Conservation (phyloP, 2,113 vertebrate species). For the Enhydra lutris region DNA sequence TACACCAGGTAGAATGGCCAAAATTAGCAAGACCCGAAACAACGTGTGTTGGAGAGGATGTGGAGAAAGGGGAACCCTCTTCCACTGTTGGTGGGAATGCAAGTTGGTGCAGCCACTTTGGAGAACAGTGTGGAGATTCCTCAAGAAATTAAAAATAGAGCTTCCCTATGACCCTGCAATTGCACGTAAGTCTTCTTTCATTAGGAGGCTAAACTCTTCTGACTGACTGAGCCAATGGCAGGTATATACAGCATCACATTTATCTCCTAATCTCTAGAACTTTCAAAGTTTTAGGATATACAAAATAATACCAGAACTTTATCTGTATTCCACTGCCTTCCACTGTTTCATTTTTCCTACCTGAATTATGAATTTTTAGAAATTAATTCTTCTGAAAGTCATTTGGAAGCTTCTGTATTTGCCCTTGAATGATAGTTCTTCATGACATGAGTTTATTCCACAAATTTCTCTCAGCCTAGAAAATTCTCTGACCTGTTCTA, state of each 20-base stretch:
- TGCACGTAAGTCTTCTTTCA: background rate
- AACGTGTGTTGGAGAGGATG: no score
- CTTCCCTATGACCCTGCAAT: no score
- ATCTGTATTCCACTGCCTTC: background rate
- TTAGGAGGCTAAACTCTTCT: background rate
- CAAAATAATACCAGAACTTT: background rate
- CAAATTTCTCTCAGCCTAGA: constrained; percentile 13
- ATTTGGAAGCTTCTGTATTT: background rate
- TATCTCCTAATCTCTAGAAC: background rate
- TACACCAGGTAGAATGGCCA: no score
- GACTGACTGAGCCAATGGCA: background rate
- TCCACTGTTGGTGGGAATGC: no score
- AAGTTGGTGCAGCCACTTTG: no score
- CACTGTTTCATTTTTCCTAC: background rate
- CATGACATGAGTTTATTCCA: background rate
- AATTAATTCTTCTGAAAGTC: background rate
- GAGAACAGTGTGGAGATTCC: no score
- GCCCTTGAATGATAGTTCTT: background rate
- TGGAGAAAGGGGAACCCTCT: no score
- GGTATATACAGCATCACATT: background rate
- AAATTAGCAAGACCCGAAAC: no score
- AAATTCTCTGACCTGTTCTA: background rate
- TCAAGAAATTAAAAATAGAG: no score
- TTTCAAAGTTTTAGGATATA: background rate
- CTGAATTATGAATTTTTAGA: background rate